Percentiles rank a stretch among this genome's conserved stretches.
phyloP scores from a whole-genome alignment of 2,113 vertebrate species.

The Halichoeres trimaculatus region DNA sequence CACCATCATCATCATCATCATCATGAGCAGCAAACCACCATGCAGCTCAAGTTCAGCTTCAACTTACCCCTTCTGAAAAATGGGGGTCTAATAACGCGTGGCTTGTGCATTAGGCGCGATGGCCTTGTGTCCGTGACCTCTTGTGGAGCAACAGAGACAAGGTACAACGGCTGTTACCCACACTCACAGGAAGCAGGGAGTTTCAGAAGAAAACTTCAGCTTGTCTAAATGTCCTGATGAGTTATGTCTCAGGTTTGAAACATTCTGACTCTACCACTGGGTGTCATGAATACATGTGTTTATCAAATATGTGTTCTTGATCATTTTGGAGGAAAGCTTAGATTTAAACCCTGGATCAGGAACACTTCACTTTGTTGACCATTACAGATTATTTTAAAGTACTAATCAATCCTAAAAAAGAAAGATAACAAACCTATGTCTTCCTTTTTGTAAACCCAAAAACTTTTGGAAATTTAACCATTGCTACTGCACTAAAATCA shows the following conservation, averaged over 20 bases:
- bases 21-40: conserved; percentile 78
- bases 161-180: conserved; percentile 72
- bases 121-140: conserved; percentile 79
- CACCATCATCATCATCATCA: conserved; percentile 57
- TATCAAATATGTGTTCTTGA: background rate
- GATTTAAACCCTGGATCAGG: no score
- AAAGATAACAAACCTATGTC: no score
- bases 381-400: background rate
- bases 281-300: background rate
- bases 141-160: conserved; percentile 82
- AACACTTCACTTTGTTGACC: background rate
- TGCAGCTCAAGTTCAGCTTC: conserved; percentile 70
- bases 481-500: no score
- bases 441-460: no score
- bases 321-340: no score
- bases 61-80: conserved; percentile 82
- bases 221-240: conserved; percentile 1
- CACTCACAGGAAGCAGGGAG: conserved; percentile 40
- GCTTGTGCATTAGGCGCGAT: conserved; percentile 75
- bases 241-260: conserved; percentile 18
- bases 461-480: no score
- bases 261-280: background rate
- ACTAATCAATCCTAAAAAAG: background rate
- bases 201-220: conserved; percentile 40
- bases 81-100: conserved; percentile 78